Evolutionary conservation across 2,797 vertebrate species (phyloP).

Genomic region (Podargus strigoides): DNA sequence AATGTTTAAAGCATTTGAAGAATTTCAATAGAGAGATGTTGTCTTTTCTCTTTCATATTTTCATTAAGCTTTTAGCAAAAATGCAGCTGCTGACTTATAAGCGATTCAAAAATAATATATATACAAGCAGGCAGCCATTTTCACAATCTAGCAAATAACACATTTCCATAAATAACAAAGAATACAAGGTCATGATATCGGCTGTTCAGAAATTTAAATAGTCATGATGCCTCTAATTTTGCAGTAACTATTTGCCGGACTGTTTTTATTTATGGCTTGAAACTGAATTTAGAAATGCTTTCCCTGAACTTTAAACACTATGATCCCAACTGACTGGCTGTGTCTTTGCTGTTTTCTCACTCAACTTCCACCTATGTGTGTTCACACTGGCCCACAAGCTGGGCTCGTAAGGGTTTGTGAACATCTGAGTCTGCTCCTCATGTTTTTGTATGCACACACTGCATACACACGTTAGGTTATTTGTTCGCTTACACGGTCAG

Average conservation of each 20-base stretch:
- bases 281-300: constrained; percentile 19
- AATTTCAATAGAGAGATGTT: not conserved
- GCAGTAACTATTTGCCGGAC: not conserved
- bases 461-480: not conserved
- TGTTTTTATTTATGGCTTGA: constrained; percentile 16
- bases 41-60: not conserved
- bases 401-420: not conserved
- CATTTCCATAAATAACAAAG: constrained; percentile 46
- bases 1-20: not conserved
- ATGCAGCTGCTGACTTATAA: not conserved
- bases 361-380: not conserved
- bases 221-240: constrained; percentile 10
- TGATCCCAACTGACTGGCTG: not conserved
- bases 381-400: not conserved
- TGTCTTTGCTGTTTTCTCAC: not conserved
- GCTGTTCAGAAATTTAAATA: constrained; percentile 2
- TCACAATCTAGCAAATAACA: constrained; percentile 14
- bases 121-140: constrained; percentile 3
- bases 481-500: not conserved
- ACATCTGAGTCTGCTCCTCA: not conserved
- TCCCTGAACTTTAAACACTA: not conserved
- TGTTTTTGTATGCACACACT: not conserved
- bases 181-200: not conserved
- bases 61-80: not conserved
- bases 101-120: not conserved